phyloP scores from a whole-genome alignment of 2,113 vertebrate genomes.

The Odontesthes bonariensis region DNA sequence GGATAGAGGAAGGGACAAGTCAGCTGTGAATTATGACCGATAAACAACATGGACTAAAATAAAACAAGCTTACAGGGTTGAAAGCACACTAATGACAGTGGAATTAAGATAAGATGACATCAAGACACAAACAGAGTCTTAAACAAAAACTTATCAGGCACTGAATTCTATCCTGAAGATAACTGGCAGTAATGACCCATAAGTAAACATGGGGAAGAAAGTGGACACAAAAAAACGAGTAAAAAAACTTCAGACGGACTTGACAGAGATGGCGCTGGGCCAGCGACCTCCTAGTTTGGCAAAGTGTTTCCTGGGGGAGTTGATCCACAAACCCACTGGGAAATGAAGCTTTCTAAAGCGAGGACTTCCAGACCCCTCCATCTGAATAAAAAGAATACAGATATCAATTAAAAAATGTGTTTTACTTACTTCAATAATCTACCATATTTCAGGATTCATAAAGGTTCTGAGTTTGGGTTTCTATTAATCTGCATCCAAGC shows the following conservation, averaged over 20 bases:
- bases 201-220: background rate
- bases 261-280: slow-evolving; percentile 92
- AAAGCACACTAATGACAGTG: slow-evolving; percentile 43
- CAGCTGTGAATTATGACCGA: slow-evolving; percentile 77
- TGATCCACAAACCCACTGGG: slow-evolving; percentile 94
- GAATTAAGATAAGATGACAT: slow-evolving; percentile 61
- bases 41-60: slow-evolving; percentile 70
- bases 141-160: slow-evolving; percentile 23
- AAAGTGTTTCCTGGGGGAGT: slow-evolving; percentile 93
- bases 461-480: slow-evolving; percentile 1
- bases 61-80: slow-evolving; percentile 48
- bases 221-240: slow-evolving; percentile 6
- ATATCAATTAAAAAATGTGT: background rate
- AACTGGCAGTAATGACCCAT: background rate
- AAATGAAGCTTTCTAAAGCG: slow-evolving; percentile 92
- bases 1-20: slow-evolving; percentile 69
- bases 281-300: slow-evolving; percentile 91
- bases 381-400: slow-evolving; percentile 65
- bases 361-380: slow-evolving; percentile 92
- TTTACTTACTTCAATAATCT: background rate
- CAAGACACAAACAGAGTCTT: slow-evolving; percentile 26
- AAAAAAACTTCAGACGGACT: slow-evolving; percentile 80
- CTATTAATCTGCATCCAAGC: background rate
- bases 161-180: slow-evolving; percentile 7
- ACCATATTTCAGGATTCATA: background rate